Percentiles rank a stretch among this genome's conserved stretches.
phyloP scores from a whole-genome alignment of 2,797 vertebrate genomes.

The Poeciliopsis infans region DNA sequence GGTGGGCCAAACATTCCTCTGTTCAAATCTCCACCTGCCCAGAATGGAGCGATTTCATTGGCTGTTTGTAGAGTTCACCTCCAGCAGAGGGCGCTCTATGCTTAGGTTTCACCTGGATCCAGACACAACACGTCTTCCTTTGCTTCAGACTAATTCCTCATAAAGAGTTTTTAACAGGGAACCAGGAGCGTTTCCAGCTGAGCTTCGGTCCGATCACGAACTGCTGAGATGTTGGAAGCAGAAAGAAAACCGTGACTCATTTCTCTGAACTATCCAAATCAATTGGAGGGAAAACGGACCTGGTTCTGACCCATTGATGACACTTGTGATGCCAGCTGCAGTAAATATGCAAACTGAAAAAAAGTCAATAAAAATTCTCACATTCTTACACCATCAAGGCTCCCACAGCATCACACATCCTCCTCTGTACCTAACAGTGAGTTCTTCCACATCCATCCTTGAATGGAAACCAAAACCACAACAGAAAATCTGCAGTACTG shows the following conservation, averaged over 20 bases:
- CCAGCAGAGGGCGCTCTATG: conserved; percentile 43
- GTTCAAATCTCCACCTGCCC: background rate
- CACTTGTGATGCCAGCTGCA: background rate
- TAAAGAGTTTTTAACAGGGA: background rate
- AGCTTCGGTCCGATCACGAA: background rate
- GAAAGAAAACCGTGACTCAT: background rate
- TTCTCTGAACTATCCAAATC: background rate
- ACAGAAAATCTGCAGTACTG: too few species aligned
- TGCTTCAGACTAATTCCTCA: too few species aligned
- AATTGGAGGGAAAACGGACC: background rate
- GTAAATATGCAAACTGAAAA: background rate
- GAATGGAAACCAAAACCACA: background rate
- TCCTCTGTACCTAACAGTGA: background rate
- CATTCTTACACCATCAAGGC: background rate
- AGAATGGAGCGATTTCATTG: background rate
- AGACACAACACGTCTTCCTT: too few species aligned
- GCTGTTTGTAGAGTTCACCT: background rate
- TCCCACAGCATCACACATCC: background rate
- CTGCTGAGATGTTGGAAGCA: background rate
- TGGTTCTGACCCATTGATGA: background rate
- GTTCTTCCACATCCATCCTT: background rate
- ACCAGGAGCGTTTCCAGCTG: background rate
- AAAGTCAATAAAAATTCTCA: background rate
- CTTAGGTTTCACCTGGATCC: background rate
- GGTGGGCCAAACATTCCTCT: background rate